Conservation (phyloP, 2,888 invertebrate species). For the Nomada ferruginata region DNA sequence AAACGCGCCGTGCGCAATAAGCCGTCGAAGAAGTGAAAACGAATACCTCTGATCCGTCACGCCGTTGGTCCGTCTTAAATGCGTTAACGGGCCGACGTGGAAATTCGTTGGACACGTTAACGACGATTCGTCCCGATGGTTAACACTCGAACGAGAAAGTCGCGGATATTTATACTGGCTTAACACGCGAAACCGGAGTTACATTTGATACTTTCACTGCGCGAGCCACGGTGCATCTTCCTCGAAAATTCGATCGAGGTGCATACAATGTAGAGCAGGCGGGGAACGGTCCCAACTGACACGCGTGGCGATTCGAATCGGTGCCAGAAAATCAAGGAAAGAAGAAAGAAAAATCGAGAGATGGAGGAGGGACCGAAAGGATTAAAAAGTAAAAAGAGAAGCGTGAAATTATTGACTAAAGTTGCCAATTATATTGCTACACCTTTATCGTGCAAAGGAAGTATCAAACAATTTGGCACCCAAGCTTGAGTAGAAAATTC, state of each 20-base stretch:
- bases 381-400: too few relatives aligned
- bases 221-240: constrained; percentile 11
- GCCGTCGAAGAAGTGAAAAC: not conserved
- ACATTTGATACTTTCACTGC: constrained; percentile 54
- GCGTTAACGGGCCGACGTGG: not conserved
- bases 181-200: constrained; percentile 53
- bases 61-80: not conserved
- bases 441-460: too few relatives aligned
- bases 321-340: too few relatives aligned
- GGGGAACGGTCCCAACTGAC: not conserved
- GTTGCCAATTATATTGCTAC: too few relatives aligned
- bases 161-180: constrained; percentile 49
- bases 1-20: not conserved
- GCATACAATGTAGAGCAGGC: too few relatives aligned
- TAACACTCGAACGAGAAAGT: constrained; percentile 49
- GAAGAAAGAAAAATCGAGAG: too few relatives aligned
- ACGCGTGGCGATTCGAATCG: not conserved
- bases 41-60: not conserved
- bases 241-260: constrained; percentile 23
- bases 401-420: too few relatives aligned
- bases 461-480: too few relatives aligned
- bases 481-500: too few relatives aligned
- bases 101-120: constrained; percentile 47
- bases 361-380: too few relatives aligned
- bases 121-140: constrained; percentile 35